Percentiles rank a stretch among this genome's conserved stretches.
phyloP scores from a whole-genome alignment of 1,140 invertebrate species.

The Zaprionus kolodkinae region DNA sequence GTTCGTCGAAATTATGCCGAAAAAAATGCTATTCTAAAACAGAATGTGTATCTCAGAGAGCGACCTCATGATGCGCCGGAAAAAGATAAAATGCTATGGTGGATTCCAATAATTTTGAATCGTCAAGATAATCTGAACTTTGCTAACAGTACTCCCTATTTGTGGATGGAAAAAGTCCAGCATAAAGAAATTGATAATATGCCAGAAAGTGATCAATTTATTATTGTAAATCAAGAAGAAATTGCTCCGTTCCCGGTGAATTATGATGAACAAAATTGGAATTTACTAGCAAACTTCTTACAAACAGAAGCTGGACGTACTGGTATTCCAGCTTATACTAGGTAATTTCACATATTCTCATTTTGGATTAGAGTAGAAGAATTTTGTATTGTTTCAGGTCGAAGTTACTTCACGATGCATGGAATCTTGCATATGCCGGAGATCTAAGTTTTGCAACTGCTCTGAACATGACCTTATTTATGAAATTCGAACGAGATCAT shows the following conservation, averaged over 20 bases:
- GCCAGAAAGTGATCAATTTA: conserved; percentile 86
- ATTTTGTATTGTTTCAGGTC: conserved; percentile 84
- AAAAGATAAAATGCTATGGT: conserved; percentile 88
- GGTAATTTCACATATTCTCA: conserved; percentile 36
- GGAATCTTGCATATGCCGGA: conserved; percentile 92
- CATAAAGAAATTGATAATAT: conserved; percentile 85
- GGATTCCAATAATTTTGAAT: conserved; percentile 88
- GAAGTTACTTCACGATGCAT: conserved; percentile 91
- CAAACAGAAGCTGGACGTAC: conserved; percentile 85
- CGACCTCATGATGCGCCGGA: conserved; percentile 88
- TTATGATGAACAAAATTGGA: conserved; percentile 92
- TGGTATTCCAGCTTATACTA: conserved; percentile 88
- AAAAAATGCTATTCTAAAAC: conserved; percentile 87
- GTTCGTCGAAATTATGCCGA: conserved; percentile 89
- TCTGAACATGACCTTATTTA: conserved; percentile 90
- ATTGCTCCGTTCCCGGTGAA: conserved; percentile 93
- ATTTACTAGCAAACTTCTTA: conserved; percentile 88
- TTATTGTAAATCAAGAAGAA: conserved; percentile 92
- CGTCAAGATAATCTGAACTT: conserved; percentile 86
- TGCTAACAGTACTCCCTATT: conserved; percentile 84
- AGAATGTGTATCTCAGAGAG: conserved; percentile 90
- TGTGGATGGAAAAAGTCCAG: conserved; percentile 87
- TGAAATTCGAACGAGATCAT: conserved; percentile 89
- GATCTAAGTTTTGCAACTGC: conserved; percentile 89
- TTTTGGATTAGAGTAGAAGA: background rate